Evolutionary conservation across 1,140 invertebrate genomes (phyloP).

Genomic region (Brachionus manjavacas): DNA sequence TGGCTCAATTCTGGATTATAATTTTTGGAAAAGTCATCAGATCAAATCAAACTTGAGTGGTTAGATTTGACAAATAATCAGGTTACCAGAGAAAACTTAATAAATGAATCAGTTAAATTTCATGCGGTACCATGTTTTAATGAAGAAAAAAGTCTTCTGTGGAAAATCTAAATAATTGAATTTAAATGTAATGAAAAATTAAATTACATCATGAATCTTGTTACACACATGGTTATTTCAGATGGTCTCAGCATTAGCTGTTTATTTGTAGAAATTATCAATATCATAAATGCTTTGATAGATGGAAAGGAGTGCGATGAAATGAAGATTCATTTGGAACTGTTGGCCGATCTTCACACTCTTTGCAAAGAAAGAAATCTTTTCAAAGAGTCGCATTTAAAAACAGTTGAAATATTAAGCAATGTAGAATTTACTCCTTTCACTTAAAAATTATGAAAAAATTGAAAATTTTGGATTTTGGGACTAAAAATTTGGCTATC

Average conservation of each 20-base stretch:
- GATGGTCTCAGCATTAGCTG: conserved; percentile 12
- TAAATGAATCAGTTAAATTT: conserved; percentile 2
- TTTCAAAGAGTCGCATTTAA: neutral
- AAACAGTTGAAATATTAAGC: neutral
- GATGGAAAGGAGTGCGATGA: neutral
- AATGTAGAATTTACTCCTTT: too few relatives aligned
- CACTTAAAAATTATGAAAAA: too few relatives aligned
- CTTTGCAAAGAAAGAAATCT: neutral
- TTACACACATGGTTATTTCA: neutral
- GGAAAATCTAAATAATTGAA: neutral
- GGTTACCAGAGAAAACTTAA: neutral
- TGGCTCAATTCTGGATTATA: too few relatives aligned
- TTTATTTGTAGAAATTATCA: neutral
- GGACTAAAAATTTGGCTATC: too few relatives aligned
- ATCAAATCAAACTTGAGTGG: neutral
- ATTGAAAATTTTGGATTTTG: too few relatives aligned
- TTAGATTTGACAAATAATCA: neutral
- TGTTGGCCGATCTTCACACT: neutral
- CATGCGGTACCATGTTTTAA: neutral
- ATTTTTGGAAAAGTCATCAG: too few relatives aligned
- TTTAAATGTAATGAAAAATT: conserved; percentile 6
- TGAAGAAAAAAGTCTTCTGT: neutral
- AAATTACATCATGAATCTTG: neutral
- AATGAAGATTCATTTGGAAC: neutral
- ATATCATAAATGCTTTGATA: conserved; percentile 21